Percentiles rank a stretch among this genome's conserved stretches.
Conservation (phyloP, 2,888 invertebrate genomes). For the Heliconius sara region DNA sequence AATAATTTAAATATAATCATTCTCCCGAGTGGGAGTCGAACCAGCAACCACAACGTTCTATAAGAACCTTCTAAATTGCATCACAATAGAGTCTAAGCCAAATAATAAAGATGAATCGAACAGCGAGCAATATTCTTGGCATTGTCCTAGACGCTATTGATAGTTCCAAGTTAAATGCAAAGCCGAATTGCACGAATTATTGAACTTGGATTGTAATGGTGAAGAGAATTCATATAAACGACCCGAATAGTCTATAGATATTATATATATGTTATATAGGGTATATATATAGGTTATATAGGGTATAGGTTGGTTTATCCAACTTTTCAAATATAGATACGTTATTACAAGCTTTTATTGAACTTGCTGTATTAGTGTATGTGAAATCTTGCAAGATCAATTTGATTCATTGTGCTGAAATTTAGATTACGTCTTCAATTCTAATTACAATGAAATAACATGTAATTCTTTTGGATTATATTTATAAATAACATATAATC, state of each 20-base stretch:
- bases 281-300: not conserved
- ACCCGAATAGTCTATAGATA: not conserved
- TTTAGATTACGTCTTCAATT: too few relatives aligned
- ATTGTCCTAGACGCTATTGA: conserved; percentile 18
- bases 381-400: too few relatives aligned
- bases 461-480: too few relatives aligned
- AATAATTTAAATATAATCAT: not conserved
- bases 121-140: conserved; percentile 11
- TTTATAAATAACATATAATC: too few relatives aligned
- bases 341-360: too few relatives aligned
- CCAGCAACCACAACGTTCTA: not conserved
- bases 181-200: conserved; percentile 22
- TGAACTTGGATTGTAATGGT: not conserved
- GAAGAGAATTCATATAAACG: not conserved
- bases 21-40: not conserved
- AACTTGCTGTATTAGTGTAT: too few relatives aligned
- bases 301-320: not conserved
- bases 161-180: conserved; percentile 21
- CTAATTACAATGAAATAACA: too few relatives aligned
- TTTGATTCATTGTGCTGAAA: too few relatives aligned
- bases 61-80: not conserved
- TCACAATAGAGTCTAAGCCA: not conserved
- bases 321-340: not conserved
- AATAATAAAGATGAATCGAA: conserved; percentile 22
- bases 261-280: too few relatives aligned